Evolutionary conservation across 2,888 invertebrate genomes (phyloP), one percentile per base, ranked within the genome.

Genomic region (Camponotus fellah): DNA sequence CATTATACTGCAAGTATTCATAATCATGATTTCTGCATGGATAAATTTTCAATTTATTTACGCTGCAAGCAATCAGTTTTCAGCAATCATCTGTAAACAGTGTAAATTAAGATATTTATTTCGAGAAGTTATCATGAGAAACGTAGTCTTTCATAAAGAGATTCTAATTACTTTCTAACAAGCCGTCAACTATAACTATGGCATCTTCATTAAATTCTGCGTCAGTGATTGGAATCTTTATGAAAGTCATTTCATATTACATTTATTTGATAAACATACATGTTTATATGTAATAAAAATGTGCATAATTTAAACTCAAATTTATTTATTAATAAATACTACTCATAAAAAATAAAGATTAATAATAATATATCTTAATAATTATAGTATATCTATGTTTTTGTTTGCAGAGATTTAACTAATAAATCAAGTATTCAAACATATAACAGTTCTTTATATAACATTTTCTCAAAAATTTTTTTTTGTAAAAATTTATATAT

Each of bases 41-140:
- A 46, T 65, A 66, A 12, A 10, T 17, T 26, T 26, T 12, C 66
- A 76, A 65, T 76, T 53, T 40, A 40, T 49, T 76, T 66, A 76
- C 26, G 66, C n/a, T 46, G n/a, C 43, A 53, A 76, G 26, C 26
- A 12, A 8, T 53, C 49, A 26, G 65, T 76, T 76, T 53, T 66
- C 53, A 65, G n/a, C n/a, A n/a, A n/a, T 75, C n/a, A 21, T 62
- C 14, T n/a, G 10, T 14, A 6, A 53, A 64, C 37, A 46, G 5
- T 2, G 8, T 60, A 40, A 64, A 64, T 65, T 0, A 37, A 9
- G 8, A 40, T 37, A 2, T 65, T 2, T 40, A 17, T 53, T 12
- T 76, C 9, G 21, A 32, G 14, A 65, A 46, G 37, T 76, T 34
- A 40, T 26, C 26, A 26, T n/a, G 8, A 43, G 40, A 21, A 46